Evolutionary conservation across 2,797 vertebrate genomes (phyloP).

Genomic region (Typhlichthys eigenmanni): DNA sequence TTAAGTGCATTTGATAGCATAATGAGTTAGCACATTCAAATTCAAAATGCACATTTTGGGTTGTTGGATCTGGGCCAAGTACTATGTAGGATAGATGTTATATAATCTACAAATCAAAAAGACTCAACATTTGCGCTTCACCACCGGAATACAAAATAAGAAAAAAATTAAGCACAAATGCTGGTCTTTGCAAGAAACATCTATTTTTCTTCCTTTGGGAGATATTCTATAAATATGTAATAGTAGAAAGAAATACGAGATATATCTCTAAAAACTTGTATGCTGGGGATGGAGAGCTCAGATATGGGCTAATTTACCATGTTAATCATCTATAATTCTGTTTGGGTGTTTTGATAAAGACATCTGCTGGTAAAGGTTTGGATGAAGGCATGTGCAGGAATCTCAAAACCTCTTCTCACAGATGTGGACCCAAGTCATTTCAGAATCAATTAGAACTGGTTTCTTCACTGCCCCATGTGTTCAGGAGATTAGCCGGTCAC

Average conservation of each 20-base stretch:
- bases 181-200: constrained; percentile 81
- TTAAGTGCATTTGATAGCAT: constrained; percentile 28
- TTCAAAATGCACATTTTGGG: constrained; percentile 3
- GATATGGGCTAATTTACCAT: constrained; percentile 22
- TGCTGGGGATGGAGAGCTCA: constrained; percentile 6
- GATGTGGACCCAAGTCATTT: constrained; percentile 78
- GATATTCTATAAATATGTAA: constrained; percentile 89
- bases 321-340: constrained; percentile 81
- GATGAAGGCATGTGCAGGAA: constrained; percentile 79
- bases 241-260: constrained; percentile 71
- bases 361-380: constrained; percentile 68
- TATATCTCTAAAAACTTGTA: constrained; percentile 61
- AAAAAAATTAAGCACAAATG: constrained; percentile 71
- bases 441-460: constrained; percentile 90
- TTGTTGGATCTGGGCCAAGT: constrained; percentile 43
- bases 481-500: constrained; percentile 87
- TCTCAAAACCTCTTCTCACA: constrained; percentile 80
- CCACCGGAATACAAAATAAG: constrained; percentile 82
- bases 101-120: constrained; percentile 93
- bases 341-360: constrained; percentile 80
- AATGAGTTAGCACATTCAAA: constrained; percentile 30
- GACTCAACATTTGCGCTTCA: constrained; percentile 85
- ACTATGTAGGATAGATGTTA: constrained; percentile 59
- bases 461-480: constrained; percentile 80
- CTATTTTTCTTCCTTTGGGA: constrained; percentile 86